These are phyloP conservation scores for Schrankia costaestrigalis DNA, from an alignment of 2,888 invertebrate genomes.

Conservation along the genomic window DNA sequence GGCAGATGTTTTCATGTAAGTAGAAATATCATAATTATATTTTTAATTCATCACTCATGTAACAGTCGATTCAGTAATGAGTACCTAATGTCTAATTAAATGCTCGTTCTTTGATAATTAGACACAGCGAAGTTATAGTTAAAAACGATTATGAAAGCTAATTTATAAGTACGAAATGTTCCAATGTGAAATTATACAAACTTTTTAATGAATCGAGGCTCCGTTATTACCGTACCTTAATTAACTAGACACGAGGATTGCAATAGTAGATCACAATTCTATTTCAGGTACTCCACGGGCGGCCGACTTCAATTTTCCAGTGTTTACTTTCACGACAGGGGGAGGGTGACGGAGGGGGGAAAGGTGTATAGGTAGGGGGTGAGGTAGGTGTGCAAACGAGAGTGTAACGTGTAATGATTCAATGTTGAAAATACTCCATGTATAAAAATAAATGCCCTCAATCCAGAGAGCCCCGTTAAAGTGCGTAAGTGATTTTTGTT, in stretches of 20 bases:
- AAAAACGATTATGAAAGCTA: too few species aligned
- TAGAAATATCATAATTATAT: too few species aligned
- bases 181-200: slow-evolving; percentile 7
- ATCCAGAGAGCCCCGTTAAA: too few species aligned
- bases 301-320: slow-evolving; percentile 31
- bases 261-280: slow-evolving; percentile 20
- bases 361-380: background rate
- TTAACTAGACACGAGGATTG: slow-evolving; percentile 7
- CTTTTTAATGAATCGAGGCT: background rate
- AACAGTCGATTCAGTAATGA: too few species aligned
- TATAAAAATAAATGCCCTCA: too few species aligned
- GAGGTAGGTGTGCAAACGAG: slow-evolving; percentile 9
- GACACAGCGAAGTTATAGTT: too few species aligned
- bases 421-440: slow-evolving; percentile 20
- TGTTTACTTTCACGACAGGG: slow-evolving; percentile 26
- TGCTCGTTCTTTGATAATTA: too few species aligned
- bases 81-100: too few species aligned
- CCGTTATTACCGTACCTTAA: slow-evolving; percentile 6
- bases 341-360: slow-evolving; percentile 2
- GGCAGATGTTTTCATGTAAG: too few species aligned
- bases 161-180: too few species aligned
- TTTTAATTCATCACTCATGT: too few species aligned
- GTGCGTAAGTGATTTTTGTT: too few species aligned
- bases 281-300: slow-evolving; percentile 24
- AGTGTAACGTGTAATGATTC: slow-evolving; percentile 17